Conservation (phyloP, 23 tunicate genomes). For the Clavelina lepadiformis region DNA sequence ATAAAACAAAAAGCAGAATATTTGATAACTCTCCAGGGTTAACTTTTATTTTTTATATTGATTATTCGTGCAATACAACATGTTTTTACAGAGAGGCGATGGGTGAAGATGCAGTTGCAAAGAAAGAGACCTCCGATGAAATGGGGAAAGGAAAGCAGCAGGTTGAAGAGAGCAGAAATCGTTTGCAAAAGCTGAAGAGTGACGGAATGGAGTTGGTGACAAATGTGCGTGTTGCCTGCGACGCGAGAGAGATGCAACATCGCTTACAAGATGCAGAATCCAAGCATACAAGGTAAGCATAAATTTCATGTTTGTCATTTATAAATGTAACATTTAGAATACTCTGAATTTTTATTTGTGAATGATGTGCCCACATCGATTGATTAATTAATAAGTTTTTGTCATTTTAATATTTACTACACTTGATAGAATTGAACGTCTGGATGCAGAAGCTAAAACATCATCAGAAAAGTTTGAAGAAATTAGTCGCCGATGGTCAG, state of each 20-base stretch:
- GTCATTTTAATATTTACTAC: not conserved
- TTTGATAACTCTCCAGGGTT: too few species aligned
- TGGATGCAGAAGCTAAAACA: conserved; percentile 82
- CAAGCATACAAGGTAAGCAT: conserved; percentile 54
- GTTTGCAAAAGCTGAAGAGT: conserved; percentile 54
- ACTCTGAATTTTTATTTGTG: too few species aligned
- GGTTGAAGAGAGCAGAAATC: conserved; percentile 66
- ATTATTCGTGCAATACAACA: too few species aligned
- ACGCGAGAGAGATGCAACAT: conserved; percentile 93
- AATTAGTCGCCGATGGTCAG: conserved; percentile 87
- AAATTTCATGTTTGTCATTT: too few species aligned
- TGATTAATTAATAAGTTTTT: conserved; percentile 2
- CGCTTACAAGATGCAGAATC: conserved; percentile 59
- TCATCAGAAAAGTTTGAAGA: conserved; percentile 91
- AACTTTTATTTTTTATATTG: too few species aligned
- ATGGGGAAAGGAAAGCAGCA: conserved; percentile 79
- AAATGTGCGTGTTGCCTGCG: conserved; percentile 80
- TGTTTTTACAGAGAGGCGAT: conserved; percentile 54
- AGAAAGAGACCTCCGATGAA: conserved; percentile 51
- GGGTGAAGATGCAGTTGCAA: conserved; percentile 62
- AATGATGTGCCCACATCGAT: too few species aligned
- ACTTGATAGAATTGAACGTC: conserved; percentile 40
- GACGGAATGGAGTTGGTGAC: conserved; percentile 95
- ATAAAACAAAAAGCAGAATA: too few species aligned
- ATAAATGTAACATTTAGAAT: too few species aligned